These are phyloP conservation scores for Gandaritis pyraliata DNA, from an alignment of 2,888 invertebrate genomes.

Conservation along the genomic window DNA sequence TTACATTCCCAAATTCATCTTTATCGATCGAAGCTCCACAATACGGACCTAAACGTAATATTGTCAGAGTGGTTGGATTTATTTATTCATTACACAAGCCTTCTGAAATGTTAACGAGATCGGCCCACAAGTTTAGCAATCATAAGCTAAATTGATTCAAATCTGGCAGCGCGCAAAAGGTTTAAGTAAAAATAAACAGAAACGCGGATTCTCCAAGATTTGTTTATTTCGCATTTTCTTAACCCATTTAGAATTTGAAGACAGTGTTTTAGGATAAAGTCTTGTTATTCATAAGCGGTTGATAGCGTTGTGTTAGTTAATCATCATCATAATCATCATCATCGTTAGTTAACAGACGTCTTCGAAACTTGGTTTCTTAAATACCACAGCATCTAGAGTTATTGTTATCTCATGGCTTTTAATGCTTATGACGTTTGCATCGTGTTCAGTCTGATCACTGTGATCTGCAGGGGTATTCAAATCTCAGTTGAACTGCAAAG, in stretches of 20 bases:
- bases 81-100: conserved; percentile 3
- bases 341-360: conserved; percentile 21
- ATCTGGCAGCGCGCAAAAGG: neutral
- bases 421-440: no score
- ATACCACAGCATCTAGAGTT: no score
- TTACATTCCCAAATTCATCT: no score
- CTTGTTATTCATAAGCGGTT: no score
- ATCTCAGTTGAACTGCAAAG: no score
- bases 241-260: neutral
- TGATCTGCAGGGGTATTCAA: no score
- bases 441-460: no score
- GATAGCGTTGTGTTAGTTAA: no score
- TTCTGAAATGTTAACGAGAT: neutral
- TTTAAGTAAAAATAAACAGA: conserved; percentile 1
- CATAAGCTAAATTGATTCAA: neutral
- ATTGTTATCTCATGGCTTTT: no score
- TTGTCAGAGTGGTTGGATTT: neutral
- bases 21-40: no score
- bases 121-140: neutral
- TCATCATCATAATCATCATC: no score
- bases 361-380: no score
- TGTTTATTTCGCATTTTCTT: neutral
- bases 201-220: neutral
- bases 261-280: neutral
- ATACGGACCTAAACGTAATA: neutral